Conservation (phyloP, 2,113 vertebrate genomes). For the Erythrolamprus reginae region DNA sequence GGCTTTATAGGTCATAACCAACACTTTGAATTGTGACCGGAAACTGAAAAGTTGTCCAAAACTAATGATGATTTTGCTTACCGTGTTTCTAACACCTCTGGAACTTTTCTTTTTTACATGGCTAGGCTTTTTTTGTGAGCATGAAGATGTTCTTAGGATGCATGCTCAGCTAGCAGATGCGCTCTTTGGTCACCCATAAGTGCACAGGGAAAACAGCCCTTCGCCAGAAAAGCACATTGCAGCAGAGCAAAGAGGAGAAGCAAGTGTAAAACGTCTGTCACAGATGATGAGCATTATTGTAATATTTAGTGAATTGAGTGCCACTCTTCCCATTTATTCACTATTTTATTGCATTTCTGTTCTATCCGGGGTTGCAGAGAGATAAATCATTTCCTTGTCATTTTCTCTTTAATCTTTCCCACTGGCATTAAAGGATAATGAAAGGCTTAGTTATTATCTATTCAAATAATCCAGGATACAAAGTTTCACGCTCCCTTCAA, state of each 20-base stretch:
- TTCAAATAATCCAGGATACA: slow-evolving; percentile 13
- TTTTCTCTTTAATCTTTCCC: slow-evolving; percentile 1
- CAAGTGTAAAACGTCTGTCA: not conserved
- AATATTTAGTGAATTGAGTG: slow-evolving; percentile 8
- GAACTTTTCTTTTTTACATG: not conserved
- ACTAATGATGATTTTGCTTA: not conserved
- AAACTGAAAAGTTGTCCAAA: not conserved
- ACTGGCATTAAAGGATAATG: slow-evolving; percentile 13
- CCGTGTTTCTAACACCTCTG: not conserved
- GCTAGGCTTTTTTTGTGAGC: not conserved
- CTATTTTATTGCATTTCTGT: slow-evolving; percentile 16
- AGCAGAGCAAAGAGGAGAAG: not conserved
- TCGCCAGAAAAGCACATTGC: not conserved
- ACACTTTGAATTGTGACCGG: too few species aligned
- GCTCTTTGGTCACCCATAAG: not conserved
- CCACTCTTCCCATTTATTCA: slow-evolving; percentile 1
- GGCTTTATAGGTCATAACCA: too few species aligned
- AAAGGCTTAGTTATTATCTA: slow-evolving; percentile 3
- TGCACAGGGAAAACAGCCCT: not conserved
- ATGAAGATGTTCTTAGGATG: not conserved
- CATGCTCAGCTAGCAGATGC: not conserved
- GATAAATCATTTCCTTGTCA: slow-evolving; percentile 3
- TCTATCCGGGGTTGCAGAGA: not conserved
- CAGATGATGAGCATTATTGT: not conserved
- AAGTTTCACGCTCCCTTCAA: not conserved